Percentiles rank a stretch among this genome's conserved stretches.
Conservation (phyloP, 2,888 invertebrate genomes). For the Crioceris asparagi region DNA sequence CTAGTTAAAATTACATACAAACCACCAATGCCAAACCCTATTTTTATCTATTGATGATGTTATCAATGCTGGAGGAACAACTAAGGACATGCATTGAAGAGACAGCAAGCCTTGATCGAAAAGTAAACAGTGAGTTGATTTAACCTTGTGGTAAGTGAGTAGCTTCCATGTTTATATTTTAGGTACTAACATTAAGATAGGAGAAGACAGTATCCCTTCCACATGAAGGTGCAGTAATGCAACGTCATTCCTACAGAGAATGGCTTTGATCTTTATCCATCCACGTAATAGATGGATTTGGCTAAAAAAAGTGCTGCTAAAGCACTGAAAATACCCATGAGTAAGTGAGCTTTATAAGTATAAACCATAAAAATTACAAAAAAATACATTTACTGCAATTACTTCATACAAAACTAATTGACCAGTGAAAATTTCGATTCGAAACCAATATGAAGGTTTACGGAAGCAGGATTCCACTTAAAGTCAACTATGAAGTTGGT, state of each 20-base stretch:
- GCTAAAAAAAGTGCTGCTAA: constrained; percentile 45
- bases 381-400: constrained; percentile 57
- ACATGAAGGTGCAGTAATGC: constrained; percentile 64
- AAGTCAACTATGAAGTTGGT: constrained; percentile 56
- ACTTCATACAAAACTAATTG: constrained; percentile 51
- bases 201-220: constrained; percentile 62
- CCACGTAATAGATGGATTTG: constrained; percentile 55
- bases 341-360: background rate
- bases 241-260: constrained; percentile 54
- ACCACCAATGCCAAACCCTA: constrained; percentile 36
- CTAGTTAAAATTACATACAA: constrained; percentile 48
- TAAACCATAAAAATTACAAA: too few species aligned
- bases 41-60: constrained; percentile 43
- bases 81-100: constrained; percentile 29
- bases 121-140: too few species aligned
- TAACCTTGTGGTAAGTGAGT: too few species aligned
- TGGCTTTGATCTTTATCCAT: constrained; percentile 50
- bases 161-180: too few species aligned
- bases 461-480: constrained; percentile 45
- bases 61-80: constrained; percentile 37
- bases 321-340: constrained; percentile 39
- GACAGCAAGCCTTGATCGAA: too few species aligned
- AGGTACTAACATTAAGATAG: constrained; percentile 35
- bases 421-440: constrained; percentile 61
- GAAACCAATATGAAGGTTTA: constrained; percentile 57